phyloP scores from a whole-genome alignment of 1,140 invertebrate species.

The Radopholus similis region DNA sequence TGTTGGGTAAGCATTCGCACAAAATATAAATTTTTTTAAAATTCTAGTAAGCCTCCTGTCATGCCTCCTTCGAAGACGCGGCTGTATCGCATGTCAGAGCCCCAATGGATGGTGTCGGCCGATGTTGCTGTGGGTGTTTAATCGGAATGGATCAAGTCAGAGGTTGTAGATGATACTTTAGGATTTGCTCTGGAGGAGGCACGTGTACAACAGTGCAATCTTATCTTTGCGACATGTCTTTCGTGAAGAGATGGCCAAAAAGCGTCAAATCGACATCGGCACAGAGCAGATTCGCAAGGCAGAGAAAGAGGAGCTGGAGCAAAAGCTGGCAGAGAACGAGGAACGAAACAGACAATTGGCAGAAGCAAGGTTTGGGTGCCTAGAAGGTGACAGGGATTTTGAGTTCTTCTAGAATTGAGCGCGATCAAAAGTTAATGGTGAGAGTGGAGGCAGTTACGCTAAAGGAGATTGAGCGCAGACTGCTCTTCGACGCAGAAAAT shows the following conservation, averaged over 20 bases:
- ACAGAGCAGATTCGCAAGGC: conserved; percentile 27
- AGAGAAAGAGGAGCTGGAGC: conserved; percentile 38
- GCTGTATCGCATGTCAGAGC: conserved; percentile 27
- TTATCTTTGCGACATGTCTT: conserved; percentile 41
- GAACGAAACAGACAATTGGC: conserved; percentile 34
- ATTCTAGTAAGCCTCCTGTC: conserved; percentile 45
- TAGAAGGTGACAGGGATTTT: background rate
- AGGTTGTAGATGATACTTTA: background rate
- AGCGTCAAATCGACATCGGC: conserved; percentile 26
- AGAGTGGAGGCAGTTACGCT: conserved; percentile 16
- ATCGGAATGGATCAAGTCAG: background rate
- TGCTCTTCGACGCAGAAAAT: conserved; percentile 8
- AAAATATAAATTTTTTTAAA: background rate
- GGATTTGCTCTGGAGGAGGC: conserved; percentile 45
- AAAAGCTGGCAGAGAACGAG: conserved; percentile 33
- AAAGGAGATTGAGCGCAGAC: conserved; percentile 22
- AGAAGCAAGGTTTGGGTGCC: conserved; percentile 21
- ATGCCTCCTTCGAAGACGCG: conserved; percentile 36
- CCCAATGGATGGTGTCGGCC: conserved; percentile 31
- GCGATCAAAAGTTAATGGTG: conserved; percentile 19
- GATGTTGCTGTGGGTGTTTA: conserved; percentile 20
- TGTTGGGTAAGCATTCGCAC: background rate
- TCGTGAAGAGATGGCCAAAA: conserved; percentile 27
- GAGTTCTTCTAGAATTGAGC: conserved; percentile 22
- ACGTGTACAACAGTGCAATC: conserved; percentile 49